Conservation (phyloP, 2,113 vertebrate species). For the Istiophorus platypterus region DNA sequence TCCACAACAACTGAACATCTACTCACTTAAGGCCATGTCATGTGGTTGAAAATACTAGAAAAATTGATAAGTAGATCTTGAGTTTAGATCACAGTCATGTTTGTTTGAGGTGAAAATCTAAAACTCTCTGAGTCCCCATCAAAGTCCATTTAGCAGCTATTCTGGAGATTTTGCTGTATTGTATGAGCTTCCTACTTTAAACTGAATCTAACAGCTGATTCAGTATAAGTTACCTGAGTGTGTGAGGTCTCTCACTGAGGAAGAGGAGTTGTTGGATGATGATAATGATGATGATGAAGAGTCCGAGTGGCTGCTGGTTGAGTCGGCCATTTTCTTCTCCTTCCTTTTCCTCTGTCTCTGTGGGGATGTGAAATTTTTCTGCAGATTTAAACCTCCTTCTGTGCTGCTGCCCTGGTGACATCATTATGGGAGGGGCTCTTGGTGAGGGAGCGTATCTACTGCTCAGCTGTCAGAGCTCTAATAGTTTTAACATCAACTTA, state of each 20-base stretch:
- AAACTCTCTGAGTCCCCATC: no score
- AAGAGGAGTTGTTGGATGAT: conserved; percentile 42
- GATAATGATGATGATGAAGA: conserved; percentile 40
- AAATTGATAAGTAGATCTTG: no score
- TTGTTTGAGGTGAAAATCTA: no score
- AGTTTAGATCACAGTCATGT: no score
- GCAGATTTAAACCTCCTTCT: background rate
- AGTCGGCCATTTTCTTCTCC: conserved; percentile 53
- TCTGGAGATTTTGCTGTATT: background rate
- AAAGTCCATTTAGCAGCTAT: no score
- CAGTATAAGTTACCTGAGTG: conserved; percentile 42
- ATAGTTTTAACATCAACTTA: background rate
- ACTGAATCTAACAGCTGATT: background rate
- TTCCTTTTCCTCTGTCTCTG: background rate
- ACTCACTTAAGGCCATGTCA: background rate
- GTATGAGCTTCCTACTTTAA: background rate
- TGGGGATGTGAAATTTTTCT: background rate
- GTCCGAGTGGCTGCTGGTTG: conserved; percentile 32
- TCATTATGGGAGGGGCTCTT: background rate
- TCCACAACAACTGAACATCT: no score
- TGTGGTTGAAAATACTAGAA: background rate
- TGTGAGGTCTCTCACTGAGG: conserved; percentile 30
- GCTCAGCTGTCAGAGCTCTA: no score
- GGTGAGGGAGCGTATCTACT: background rate
- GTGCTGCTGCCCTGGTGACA: background rate